phyloP scores from a whole-genome alignment of 2,113 vertebrate species.

The Rhea pennata region DNA sequence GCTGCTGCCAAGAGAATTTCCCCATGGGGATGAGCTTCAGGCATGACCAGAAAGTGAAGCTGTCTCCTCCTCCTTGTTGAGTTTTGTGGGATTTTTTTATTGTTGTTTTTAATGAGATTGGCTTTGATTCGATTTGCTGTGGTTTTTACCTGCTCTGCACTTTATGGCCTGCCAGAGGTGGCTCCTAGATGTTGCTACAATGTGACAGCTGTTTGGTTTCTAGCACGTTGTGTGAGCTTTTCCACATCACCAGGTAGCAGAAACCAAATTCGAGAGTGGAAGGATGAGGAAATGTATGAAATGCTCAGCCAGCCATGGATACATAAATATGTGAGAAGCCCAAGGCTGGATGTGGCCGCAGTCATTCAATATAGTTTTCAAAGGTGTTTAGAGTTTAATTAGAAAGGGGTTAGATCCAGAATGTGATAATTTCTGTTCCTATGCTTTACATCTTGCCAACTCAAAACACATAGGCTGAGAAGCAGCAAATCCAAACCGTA shows the following conservation, averaged over 20 bases:
- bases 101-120: not conserved
- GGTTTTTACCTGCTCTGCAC: not conserved
- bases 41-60: not conserved
- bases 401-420: not conserved
- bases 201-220: not conserved
- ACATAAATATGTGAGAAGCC: not conserved
- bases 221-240: not conserved
- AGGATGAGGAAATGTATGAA: not conserved
- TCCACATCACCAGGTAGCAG: conserved; percentile 13
- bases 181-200: fast-evolving
- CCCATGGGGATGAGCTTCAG: not conserved
- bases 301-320: not conserved
- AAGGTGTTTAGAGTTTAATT: conserved; percentile 6
- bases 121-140: not conserved
- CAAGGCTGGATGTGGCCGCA: not conserved
- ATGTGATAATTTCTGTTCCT: not conserved
- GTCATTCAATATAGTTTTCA: not conserved
- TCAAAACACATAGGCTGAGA: not conserved
- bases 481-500: not conserved
- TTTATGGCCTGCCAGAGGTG: not conserved
- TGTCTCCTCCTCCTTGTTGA: fast-evolving
- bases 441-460: fast-evolving
- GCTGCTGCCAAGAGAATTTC: not conserved
- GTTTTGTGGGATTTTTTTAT: not conserved
- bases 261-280: not conserved